Conservation (phyloP, 2,797 vertebrate genomes). For the Denticeps clupeoides region DNA sequence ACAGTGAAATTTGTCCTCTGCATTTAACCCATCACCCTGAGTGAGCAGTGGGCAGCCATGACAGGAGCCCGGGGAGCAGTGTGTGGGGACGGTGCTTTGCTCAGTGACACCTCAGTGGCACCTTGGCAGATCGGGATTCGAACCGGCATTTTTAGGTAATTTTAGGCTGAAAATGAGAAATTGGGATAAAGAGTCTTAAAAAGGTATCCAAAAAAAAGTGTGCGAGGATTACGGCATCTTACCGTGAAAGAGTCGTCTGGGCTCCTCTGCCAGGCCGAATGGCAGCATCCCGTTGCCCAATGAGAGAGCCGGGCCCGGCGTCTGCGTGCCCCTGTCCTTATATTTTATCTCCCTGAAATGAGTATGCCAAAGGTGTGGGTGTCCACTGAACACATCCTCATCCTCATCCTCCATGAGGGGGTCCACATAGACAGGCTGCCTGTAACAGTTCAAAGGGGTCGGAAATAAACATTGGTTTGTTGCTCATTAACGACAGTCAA, state of each 20-base stretch:
- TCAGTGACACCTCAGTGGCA: too few relatives aligned
- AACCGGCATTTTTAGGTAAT: too few relatives aligned
- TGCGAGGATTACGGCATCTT: conserved; percentile 21
- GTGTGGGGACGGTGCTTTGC: too few relatives aligned
- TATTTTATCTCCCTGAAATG: conserved; percentile 61
- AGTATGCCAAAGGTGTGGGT: conserved; percentile 45
- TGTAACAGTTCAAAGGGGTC: conserved; percentile 26
- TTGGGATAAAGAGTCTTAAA: too few relatives aligned
- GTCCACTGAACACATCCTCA: conserved; percentile 63
- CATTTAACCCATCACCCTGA: too few relatives aligned
- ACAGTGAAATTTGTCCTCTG: too few relatives aligned
- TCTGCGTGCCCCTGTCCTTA: conserved; percentile 57
- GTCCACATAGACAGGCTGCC: conserved; percentile 37
- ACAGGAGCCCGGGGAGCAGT: too few relatives aligned
- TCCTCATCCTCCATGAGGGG: conserved; percentile 69
- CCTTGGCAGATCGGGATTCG: too few relatives aligned
- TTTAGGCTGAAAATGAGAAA: too few relatives aligned
- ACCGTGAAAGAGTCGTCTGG: conserved; percentile 66
- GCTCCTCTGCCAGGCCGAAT: conserved; percentile 56
- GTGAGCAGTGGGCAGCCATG: too few relatives aligned
- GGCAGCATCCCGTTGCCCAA: conserved; percentile 59
- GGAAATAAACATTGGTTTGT: too few relatives aligned
- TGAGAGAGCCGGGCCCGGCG: conserved; percentile 46
- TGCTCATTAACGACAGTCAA: too few relatives aligned
- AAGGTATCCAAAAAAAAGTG: neutral